Evolutionary conservation across 1,140 invertebrate species (phyloP).

Genomic region (Acromyrmex echinatior): DNA sequence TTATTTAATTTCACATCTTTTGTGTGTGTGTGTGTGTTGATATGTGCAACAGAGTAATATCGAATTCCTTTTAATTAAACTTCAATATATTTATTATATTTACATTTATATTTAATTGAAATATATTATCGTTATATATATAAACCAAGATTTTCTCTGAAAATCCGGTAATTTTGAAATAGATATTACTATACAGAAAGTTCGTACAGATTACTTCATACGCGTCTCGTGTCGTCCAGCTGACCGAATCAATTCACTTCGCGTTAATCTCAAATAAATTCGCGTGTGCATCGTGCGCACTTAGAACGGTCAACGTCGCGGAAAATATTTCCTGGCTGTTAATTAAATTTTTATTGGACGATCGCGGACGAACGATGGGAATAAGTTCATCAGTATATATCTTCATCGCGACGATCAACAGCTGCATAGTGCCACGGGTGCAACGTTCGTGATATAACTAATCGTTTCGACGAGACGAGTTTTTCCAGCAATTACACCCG

Average conservation of each 20-base stretch:
- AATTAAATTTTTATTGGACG: slow-evolving; percentile 47
- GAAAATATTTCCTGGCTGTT: background rate
- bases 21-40: background rate
- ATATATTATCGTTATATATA: background rate
- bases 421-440: background rate
- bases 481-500: slow-evolving; percentile 28
- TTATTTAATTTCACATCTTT: background rate
- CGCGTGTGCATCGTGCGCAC: background rate
- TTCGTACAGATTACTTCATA: background rate
- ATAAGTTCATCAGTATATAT: background rate
- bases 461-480: slow-evolving; percentile 20
- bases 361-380: background rate
- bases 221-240: background rate
- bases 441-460: slow-evolving; percentile 6
- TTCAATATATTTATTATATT: background rate
- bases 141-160: background rate
- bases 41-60: background rate
- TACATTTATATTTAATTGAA: slow-evolving; percentile 5
- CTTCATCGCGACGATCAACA: background rate
- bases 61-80: slow-evolving; percentile 16
- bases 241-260: background rate
- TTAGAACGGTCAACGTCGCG: slow-evolving; percentile 7
- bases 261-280: slow-evolving; percentile 16
- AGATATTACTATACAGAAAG: background rate
- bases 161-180: background rate